A percentile compares a stretch with the other conserved stretches of the same genome.
These are phyloP conservation scores for Galerucella calmariensis DNA, from an alignment of 2,888 invertebrate genomes.

Conservation along the genomic window DNA sequence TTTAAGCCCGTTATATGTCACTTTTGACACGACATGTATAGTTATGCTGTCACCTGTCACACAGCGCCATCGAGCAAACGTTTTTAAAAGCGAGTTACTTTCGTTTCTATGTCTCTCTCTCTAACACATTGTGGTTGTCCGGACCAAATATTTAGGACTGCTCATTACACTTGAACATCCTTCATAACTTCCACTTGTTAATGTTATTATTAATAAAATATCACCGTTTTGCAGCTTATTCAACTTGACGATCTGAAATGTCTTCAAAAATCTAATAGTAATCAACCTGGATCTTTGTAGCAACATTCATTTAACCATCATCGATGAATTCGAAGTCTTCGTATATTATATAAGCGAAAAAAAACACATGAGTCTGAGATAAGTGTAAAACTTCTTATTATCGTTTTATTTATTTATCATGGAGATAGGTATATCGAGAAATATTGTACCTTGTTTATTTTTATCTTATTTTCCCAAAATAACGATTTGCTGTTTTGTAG, in stretches of 20 bases:
- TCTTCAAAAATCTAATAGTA: slow-evolving; percentile 55
- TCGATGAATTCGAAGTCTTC: slow-evolving; percentile 17
- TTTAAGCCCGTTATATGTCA: too few species aligned
- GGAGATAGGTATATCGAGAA: neutral
- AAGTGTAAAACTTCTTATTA: slow-evolving; percentile 23
- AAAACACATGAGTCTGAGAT: slow-evolving; percentile 40
- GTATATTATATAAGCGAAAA: slow-evolving; percentile 35
- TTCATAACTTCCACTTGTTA: neutral
- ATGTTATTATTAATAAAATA: neutral
- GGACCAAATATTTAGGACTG: neutral
- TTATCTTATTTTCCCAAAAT: neutral
- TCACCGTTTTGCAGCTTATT: slow-evolving; percentile 68
- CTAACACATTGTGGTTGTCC: too few species aligned
- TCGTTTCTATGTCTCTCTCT: too few species aligned
- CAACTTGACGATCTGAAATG: slow-evolving; percentile 74
- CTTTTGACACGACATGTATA: too few species aligned
- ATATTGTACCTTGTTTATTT: neutral
- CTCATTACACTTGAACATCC: too few species aligned
- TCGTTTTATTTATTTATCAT: neutral
- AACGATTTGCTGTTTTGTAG: too few species aligned
- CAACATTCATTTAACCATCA: slow-evolving; percentile 30
- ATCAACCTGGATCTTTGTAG: slow-evolving; percentile 60
- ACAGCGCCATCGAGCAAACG: too few species aligned
- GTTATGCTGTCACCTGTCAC: too few species aligned
- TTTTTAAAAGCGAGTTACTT: too few species aligned